Evolutionary conservation across 2,888 invertebrate genomes (phyloP), one percentile per base, ranked within the genome.

Genomic region (Helicoverpa assulta): DNA sequence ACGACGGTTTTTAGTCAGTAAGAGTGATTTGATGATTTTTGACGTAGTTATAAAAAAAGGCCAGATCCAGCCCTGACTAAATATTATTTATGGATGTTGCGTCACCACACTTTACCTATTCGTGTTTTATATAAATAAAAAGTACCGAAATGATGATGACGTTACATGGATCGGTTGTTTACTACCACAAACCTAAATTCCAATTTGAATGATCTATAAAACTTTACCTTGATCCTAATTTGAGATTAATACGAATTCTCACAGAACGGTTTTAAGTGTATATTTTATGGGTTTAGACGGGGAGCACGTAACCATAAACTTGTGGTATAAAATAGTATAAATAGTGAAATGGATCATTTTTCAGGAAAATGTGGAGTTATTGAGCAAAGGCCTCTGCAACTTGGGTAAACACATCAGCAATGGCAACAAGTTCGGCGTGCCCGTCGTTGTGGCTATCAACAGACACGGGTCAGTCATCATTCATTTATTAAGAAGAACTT

Each of bases 401-500:
- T 95, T 99, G 69, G 94, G 97, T 78, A 99, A 99, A 88, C 99
- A 99, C 92, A 99, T 99, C 74, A 97, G 98, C 89, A 99, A 99
- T 93, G 99, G 98, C 0, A 96, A 94, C 68, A 98, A 98, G 88
- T 99, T 98, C 93, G 98, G 99, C 37, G 96, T 99, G 14, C 99
- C 99, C 0, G 99, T 99, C 7, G 97, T 99, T 5, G 98, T 99
- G 0, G 99, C 99, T 12, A 96, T 99, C 80, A 99, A 99, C 92
- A 96, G 96, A 71, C 98, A 99, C 90, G 95, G 96, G 98, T 98
- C 60, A 84, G 86, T 81, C 37, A 12, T 63, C 67, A n/a, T 14
- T 16, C 26, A 10, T 33, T 33, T 33, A 33, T 8, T 33, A 4
- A 4, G 26, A 3, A 26, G 2, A 4, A 26, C 26, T 4, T 26